Conservation (phyloP, 2,888 invertebrate genomes). For the Esperia sulphurella region DNA sequence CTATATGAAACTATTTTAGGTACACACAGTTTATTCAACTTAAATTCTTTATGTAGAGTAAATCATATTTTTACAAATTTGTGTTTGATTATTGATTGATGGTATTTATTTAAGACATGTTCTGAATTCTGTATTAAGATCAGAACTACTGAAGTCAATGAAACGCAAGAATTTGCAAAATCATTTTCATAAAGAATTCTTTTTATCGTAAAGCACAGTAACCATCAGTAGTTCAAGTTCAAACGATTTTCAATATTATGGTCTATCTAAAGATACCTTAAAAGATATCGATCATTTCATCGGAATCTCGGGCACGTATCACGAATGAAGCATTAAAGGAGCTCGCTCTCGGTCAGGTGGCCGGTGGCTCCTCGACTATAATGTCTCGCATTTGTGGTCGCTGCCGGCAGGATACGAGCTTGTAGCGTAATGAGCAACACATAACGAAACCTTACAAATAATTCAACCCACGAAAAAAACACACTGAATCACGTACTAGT, state of each 20-base stretch:
- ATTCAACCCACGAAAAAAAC: constrained; percentile 76
- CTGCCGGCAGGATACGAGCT: constrained; percentile 71
- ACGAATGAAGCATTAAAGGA: constrained; percentile 56
- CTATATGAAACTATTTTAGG: too few species aligned
- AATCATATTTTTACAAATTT: too few species aligned
- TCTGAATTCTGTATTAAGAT: neutral
- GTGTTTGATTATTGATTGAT: too few species aligned
- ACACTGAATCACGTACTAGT: constrained; percentile 75
- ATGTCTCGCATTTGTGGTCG: constrained; percentile 76
- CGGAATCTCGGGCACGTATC: constrained; percentile 44
- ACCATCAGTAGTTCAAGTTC: neutral
- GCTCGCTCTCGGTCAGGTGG: constrained; percentile 55
- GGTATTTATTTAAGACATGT: too few species aligned
- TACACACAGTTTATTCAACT: too few species aligned
- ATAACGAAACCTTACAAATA: constrained; percentile 78
- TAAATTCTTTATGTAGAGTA: too few species aligned
- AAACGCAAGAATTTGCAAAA: neutral
- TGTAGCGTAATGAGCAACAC: constrained; percentile 77
- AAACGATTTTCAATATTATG: neutral
- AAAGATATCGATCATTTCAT: constrained; percentile 15
- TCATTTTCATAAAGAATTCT: neutral
- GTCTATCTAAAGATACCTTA: neutral
- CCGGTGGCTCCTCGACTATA: constrained; percentile 40
- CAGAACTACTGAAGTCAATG: neutral
- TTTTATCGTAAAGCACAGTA: too few species aligned